Conservation (phyloP, 35 echinoderm and acorn worm species). For the Ophiothrix spiculata region DNA sequence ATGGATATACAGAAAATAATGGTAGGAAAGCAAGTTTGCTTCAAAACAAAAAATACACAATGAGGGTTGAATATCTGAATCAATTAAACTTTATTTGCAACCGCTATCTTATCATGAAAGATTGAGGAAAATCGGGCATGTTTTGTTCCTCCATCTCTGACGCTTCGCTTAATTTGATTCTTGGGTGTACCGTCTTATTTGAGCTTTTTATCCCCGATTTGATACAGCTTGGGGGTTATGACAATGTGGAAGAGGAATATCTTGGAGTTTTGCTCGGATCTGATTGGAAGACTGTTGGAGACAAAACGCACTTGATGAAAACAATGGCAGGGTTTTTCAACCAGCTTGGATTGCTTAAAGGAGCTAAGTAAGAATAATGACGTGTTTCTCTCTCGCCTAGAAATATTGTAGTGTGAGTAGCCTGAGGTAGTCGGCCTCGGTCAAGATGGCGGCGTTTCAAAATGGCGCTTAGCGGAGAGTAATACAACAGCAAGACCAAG, state of each 20-base stretch:
- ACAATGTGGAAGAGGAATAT: conserved; percentile 79
- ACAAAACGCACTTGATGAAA: conserved; percentile 47
- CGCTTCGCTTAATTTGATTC: too few relatives aligned
- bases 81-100: too few relatives aligned
- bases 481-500: not conserved
- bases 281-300: conserved; percentile 29
- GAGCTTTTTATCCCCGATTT: too few relatives aligned
- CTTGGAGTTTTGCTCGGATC: conserved; percentile 35
- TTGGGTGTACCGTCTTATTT: too few relatives aligned
- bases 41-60: too few relatives aligned
- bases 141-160: too few relatives aligned
- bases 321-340: conserved; percentile 80
- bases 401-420: not conserved
- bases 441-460: not conserved
- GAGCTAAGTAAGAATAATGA: conserved; percentile 60
- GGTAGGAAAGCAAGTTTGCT: too few relatives aligned
- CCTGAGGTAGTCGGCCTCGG: not conserved
- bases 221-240: conserved; percentile 73
- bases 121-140: too few relatives aligned
- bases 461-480: not conserved
- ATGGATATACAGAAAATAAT: too few relatives aligned
- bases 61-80: too few relatives aligned
- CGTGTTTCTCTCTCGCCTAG: not conserved
- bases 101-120: too few relatives aligned
- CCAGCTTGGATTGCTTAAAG: conserved; percentile 68